These are phyloP conservation scores for Virgularia gustaviana DNA, from an alignment of 92 coral and sea anemone genomes.

Conservation along the genomic window DNA sequence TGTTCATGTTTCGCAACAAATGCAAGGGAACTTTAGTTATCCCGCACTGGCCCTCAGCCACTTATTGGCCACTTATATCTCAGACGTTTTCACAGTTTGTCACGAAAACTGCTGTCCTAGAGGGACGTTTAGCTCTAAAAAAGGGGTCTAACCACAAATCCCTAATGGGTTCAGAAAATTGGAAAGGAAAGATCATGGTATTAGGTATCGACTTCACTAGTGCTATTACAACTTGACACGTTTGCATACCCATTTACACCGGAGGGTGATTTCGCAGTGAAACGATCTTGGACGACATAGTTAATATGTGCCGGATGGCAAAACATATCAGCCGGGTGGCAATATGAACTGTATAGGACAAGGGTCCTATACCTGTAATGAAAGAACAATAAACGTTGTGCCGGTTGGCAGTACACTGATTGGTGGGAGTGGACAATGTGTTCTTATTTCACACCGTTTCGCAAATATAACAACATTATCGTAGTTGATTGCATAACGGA, in stretches of 20 bases:
- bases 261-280: neutral
- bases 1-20: neutral
- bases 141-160: conserved; percentile 2
- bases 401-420: no score
- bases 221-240: neutral
- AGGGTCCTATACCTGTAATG: no score
- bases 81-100: neutral
- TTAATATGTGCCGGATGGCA: neutral
- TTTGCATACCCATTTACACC: neutral
- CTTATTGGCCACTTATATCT: neutral
- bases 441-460: neutral
- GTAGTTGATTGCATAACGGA: no score
- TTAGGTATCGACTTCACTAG: neutral
- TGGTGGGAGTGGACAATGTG: neutral
- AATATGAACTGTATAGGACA: no score
- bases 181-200: conserved; percentile 10
- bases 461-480: no score
- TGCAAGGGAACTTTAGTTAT: conserved; percentile 1
- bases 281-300: no score
- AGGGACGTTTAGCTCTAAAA: neutral
- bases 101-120: neutral
- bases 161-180: neutral
- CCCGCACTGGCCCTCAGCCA: conserved; percentile 6
- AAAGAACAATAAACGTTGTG: no score
- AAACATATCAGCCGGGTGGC: no score